These are phyloP conservation scores for Nymphalis urticae DNA, from an alignment of 2,888 invertebrate genomes.

Conservation along the genomic window DNA sequence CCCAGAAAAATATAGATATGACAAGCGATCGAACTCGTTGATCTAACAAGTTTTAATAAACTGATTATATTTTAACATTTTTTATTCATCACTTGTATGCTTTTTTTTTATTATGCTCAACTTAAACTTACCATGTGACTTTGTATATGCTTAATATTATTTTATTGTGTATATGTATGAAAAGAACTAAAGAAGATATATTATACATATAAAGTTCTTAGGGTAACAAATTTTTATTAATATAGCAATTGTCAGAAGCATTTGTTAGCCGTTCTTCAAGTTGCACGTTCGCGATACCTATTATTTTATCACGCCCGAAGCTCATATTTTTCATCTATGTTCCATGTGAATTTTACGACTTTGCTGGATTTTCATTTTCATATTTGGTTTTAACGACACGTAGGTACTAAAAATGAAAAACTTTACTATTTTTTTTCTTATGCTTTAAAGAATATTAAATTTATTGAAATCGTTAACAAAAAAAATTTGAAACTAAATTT, in stretches of 20 bases:
- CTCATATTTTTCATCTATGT: conserved; percentile 49
- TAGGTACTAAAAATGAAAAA: conserved; percentile 16
- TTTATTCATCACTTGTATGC: too few relatives aligned
- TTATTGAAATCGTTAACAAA: not conserved
- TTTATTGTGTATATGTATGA: too few relatives aligned
- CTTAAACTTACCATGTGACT: too few relatives aligned
- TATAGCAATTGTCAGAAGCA: conserved; percentile 65
- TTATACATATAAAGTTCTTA: not conserved
- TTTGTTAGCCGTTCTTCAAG: conserved; percentile 56
- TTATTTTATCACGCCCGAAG: conserved; percentile 65
- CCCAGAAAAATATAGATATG: too few relatives aligned
- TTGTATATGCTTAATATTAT: too few relatives aligned
- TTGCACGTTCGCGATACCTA: conserved; percentile 54
- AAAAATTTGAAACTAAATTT: not conserved
- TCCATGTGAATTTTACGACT: conserved; percentile 29
- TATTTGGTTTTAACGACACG: conserved; percentile 19
- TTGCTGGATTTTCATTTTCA: conserved; percentile 24
- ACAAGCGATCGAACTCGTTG: too few relatives aligned
- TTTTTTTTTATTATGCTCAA: too few relatives aligned
- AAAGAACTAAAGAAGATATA: not conserved
- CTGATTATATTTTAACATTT: too few relatives aligned
- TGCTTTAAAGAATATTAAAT: not conserved
- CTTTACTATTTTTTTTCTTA: not conserved
- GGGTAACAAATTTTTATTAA: conserved; percentile 53
- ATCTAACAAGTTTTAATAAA: too few relatives aligned